phyloP scores from a whole-genome alignment of 1,140 invertebrate genomes.

The Drosophila arawakana region DNA sequence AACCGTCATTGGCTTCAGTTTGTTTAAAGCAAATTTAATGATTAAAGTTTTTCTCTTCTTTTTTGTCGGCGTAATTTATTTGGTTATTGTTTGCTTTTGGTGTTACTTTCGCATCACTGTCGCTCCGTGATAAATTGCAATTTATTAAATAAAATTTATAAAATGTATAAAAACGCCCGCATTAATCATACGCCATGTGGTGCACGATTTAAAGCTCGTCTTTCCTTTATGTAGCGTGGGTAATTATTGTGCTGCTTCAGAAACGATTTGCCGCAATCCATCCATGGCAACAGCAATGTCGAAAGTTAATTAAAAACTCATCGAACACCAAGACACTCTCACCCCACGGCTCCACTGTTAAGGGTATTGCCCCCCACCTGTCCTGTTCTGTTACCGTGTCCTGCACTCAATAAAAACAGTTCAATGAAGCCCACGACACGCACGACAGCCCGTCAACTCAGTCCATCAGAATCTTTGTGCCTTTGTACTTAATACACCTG shows the following conservation, averaged over 20 bases:
- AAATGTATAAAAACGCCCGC: conserved; percentile 59
- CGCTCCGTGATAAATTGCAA: conserved; percentile 73
- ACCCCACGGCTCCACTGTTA: too few species aligned
- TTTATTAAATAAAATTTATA: conserved; percentile 58
- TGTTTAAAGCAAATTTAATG: conserved; percentile 72
- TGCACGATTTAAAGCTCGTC: conserved; percentile 21
- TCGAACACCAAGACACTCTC: conserved; percentile 3
- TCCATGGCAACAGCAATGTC: conserved; percentile 44
- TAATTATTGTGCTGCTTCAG: conserved; percentile 38
- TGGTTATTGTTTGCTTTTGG: conserved; percentile 42
- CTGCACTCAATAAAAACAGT: conserved; percentile 59
- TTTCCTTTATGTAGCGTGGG: not conserved
- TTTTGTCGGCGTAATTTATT: conserved; percentile 64
- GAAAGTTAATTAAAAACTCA: conserved; percentile 76
- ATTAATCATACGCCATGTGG: conserved; percentile 80
- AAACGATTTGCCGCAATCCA: conserved; percentile 43
- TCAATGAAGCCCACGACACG: conserved; percentile 19
- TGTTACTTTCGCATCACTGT: conserved; percentile 39
- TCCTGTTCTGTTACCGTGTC: not conserved
- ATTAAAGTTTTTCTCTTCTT: conserved; percentile 58
- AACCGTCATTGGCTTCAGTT: conserved; percentile 65
- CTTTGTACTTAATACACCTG: conserved; percentile 33
- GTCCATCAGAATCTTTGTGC: not conserved
- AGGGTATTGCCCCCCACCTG: not conserved
- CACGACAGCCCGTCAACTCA: conserved; percentile 11